Percentiles rank a stretch among this genome's conserved stretches.
phyloP scores from a whole-genome alignment of 2,113 vertebrate species.

The Microcebus tavaratra region DNA sequence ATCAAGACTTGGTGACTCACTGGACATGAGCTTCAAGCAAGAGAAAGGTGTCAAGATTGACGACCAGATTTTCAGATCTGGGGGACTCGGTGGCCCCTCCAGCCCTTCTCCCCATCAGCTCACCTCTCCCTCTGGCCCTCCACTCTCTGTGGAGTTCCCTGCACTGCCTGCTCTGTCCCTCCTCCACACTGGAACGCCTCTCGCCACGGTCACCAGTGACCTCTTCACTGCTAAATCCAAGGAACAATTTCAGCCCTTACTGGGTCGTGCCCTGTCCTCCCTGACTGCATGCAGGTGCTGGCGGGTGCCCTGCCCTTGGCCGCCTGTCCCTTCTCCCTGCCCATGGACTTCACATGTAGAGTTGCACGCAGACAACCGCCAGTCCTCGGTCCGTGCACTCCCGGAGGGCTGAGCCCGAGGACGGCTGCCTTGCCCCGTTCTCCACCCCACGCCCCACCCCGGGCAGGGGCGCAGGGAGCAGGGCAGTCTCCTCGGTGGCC shows the following conservation, averaged over 20 bases:
- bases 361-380: neutral
- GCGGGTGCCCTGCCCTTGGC: neutral
- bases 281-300: neutral
- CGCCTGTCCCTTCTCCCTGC: neutral
- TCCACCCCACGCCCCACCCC: no score
- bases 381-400: neutral
- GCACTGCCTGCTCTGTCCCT: neutral
- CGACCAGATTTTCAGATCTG: neutral
- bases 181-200: neutral
- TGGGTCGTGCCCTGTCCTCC: neutral
- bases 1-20: neutral
- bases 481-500: neutral
- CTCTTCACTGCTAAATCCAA: neutral
- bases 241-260: neutral
- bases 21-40: neutral
- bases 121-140: neutral
- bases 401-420: neutral
- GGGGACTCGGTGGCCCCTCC: rapidly evolving
- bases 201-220: neutral
- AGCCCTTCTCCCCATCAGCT: neutral
- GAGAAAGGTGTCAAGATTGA: neutral
- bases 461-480: neutral
- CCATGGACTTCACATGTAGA: neutral
- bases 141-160: neutral
- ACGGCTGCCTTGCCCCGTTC: neutral